Conservation (phyloP, 1,140 invertebrate genomes). For the Littorina saxatilis region DNA sequence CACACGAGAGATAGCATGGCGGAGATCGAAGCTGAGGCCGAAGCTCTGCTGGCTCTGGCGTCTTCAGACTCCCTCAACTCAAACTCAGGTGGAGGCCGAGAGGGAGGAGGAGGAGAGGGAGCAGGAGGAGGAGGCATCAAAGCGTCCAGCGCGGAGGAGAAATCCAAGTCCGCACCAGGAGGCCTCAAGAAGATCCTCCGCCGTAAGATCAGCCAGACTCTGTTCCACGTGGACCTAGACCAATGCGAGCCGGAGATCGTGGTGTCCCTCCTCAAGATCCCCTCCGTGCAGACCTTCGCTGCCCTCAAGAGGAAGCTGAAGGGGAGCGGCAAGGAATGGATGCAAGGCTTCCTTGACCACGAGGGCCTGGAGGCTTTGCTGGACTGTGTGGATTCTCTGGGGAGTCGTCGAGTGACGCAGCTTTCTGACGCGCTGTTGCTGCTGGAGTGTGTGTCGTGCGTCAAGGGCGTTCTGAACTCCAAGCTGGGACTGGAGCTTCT, state of each 20-base stretch:
- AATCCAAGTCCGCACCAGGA: neutral
- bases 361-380: constrained; percentile 77
- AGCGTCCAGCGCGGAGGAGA: neutral
- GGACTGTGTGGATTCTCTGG: constrained; percentile 75
- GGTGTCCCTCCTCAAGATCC: constrained; percentile 73
- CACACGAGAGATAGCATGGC: constrained; percentile 6
- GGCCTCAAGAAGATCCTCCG: constrained; percentile 40
- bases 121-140: neutral
- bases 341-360: constrained; percentile 77
- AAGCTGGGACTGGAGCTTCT: constrained; percentile 77
- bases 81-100: no score
- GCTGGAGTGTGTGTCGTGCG: constrained; percentile 76
- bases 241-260: constrained; percentile 72
- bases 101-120: neutral
- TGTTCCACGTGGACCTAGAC: constrained; percentile 56
- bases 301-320: constrained; percentile 75
- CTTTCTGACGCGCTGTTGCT: constrained; percentile 75
- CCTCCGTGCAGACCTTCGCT: constrained; percentile 74
- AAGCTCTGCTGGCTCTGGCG: neutral
- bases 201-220: constrained; percentile 45
- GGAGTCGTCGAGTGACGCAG: constrained; percentile 62
- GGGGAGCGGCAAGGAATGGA: constrained; percentile 73
- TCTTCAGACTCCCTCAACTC: neutral
- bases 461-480: constrained; percentile 78
- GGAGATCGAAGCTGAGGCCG: constrained; percentile 5